Conservation (phyloP, 2,888 invertebrate species). For the Geophilus truncorum region DNA sequence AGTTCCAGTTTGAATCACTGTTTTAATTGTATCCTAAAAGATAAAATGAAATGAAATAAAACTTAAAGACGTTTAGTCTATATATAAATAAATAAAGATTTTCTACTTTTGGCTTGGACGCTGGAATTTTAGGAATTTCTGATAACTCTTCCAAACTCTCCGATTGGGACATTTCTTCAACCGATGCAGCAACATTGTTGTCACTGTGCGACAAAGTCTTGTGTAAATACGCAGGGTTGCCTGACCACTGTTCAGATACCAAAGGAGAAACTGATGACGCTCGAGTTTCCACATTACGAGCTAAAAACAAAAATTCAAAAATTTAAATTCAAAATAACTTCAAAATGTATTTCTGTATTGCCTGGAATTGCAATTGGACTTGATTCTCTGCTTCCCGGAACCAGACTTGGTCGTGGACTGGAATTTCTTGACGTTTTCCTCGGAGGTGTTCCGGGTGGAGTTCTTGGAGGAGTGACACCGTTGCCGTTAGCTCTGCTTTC, state of each 20-base stretch:
- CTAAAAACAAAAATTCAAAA: too few species aligned
- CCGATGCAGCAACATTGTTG: background rate
- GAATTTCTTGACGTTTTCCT: conserved; percentile 48
- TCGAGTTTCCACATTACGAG: too few species aligned
- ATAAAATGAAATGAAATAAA: background rate
- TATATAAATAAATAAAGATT: background rate
- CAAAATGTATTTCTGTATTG: background rate
- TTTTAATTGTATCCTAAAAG: conserved; percentile 48
- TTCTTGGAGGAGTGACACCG: conserved; percentile 65
- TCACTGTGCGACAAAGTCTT: background rate
- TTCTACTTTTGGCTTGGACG: background rate
- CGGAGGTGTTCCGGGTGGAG: conserved; percentile 55
- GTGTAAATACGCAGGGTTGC: background rate
- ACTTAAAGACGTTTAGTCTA: background rate
- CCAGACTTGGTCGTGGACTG: conserved; percentile 47
- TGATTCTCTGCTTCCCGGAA: conserved; percentile 38
- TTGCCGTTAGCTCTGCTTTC: conserved; percentile 74
- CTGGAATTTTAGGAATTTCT: background rate
- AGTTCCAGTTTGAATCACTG: conserved; percentile 61
- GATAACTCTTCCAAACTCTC: background rate
- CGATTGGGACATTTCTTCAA: conserved; percentile 6
- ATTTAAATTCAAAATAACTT: background rate
- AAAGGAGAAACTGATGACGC: conserved; percentile 30
- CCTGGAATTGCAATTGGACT: conserved; percentile 42
- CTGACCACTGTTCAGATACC: background rate